These are phyloP conservation scores for Hofmannophila pseudospretella DNA, from an alignment of 2,888 invertebrate species.

Conservation along the genomic window DNA sequence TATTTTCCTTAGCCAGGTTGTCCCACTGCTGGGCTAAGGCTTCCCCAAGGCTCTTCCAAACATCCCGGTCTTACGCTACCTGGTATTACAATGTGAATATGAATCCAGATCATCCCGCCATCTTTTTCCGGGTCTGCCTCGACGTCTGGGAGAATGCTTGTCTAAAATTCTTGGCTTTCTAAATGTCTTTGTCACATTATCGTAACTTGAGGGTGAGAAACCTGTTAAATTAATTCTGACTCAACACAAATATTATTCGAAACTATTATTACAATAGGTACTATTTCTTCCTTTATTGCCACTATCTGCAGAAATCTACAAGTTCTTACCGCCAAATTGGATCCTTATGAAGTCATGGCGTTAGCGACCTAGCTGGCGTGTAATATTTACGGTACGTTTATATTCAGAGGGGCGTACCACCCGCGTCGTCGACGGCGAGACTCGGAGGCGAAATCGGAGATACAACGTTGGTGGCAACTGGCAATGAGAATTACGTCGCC, in stretches of 20 bases:
- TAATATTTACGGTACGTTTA: slow-evolving; percentile 56
- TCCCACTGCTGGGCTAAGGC: too few species aligned
- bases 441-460: slow-evolving; percentile 52
- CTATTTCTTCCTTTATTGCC: not conserved
- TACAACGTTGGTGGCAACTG: slow-evolving; percentile 32
- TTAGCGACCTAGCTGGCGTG: slow-evolving; percentile 35
- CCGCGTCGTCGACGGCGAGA: slow-evolving; percentile 54
- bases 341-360: slow-evolving; percentile 13
- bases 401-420: slow-evolving; percentile 60
- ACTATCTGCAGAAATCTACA: slow-evolving; percentile 1
- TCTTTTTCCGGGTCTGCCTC: too few species aligned
- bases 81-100: too few species aligned
- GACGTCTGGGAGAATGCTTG: too few species aligned
- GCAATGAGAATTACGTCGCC: slow-evolving; percentile 18
- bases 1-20: too few species aligned
- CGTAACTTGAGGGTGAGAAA: too few species aligned
- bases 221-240: too few species aligned
- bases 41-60: too few species aligned
- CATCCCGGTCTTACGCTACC: too few species aligned
- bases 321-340: slow-evolving; percentile 11
- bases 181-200: too few species aligned
- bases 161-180: too few species aligned
- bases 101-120: too few species aligned
- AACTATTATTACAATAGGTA: not conserved
- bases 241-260: not conserved